phyloP scores from a whole-genome alignment of 2,113 vertebrate genomes.

The Gasterosteus nipponicus region DNA sequence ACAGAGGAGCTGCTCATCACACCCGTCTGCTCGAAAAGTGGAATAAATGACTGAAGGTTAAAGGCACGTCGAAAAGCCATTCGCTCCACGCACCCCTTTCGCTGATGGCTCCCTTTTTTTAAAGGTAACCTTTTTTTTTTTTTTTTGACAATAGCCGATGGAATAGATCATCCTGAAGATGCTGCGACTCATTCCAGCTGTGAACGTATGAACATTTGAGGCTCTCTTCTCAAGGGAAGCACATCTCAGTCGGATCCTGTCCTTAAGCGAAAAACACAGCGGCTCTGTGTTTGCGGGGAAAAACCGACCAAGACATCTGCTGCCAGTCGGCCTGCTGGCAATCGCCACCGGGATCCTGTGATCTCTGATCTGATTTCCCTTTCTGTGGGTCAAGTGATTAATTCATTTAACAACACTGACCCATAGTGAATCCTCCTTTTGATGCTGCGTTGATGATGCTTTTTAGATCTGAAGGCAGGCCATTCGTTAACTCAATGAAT shows the following conservation, averaged over 20 bases:
- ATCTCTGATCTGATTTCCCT: conserved; percentile 57
- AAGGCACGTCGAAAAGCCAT: conserved; percentile 22
- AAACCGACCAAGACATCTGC: not conserved
- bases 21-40: conserved; percentile 9
- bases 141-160: not conserved
- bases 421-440: not conserved
- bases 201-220: not conserved
- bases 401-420: conserved; percentile 10
- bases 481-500: no score
- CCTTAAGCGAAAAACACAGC: not conserved
- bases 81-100: conserved; percentile 16
- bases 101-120: conserved; percentile 2
- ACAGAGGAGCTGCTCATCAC: conserved; percentile 38
- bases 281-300: not conserved
- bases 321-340: not conserved
- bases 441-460: conserved; percentile 3
- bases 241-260: not conserved
- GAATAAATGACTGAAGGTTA: conserved; percentile 50
- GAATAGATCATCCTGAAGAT: not conserved
- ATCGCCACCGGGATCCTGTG: conserved; percentile 38
- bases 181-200: conserved; percentile 21
- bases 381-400: conserved; percentile 27
- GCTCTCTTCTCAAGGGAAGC: not conserved
- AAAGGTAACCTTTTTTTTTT: conserved; percentile 10
- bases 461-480: not conserved